phyloP scores from a whole-genome alignment of 2,113 vertebrate species.

The Megaceryle maxima region DNA sequence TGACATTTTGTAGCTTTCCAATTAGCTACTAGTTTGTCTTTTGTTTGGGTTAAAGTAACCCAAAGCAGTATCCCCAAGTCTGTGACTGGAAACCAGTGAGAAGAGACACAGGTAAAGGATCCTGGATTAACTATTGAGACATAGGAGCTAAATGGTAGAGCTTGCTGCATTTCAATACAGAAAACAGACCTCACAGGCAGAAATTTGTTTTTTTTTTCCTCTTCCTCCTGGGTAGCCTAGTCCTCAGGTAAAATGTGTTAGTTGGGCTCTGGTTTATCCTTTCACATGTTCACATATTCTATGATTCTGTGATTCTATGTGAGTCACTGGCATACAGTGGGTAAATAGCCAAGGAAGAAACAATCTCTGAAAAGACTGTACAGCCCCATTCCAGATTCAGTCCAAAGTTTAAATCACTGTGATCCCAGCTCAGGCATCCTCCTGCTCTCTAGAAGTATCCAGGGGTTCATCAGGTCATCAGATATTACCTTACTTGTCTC shows the following conservation, averaged over 20 bases:
- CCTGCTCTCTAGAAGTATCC: not conserved
- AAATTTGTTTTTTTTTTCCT: not conserved
- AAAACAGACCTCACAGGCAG: not conserved
- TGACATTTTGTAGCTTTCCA: not conserved
- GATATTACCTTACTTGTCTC: constrained; percentile 3
- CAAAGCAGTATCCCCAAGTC: not conserved
- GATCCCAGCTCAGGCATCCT: not conserved
- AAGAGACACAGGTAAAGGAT: not conserved
- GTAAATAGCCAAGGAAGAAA: not conserved
- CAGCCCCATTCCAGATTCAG: not conserved
- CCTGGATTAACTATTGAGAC: not conserved
- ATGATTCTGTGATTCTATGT: not conserved
- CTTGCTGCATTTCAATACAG: not conserved
- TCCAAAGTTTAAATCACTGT: not conserved
- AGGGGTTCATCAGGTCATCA: not conserved
- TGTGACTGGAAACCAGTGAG: not conserved
- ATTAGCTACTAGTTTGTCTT: not conserved
- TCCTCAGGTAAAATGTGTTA: not conserved
- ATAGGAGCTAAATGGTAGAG: not conserved
- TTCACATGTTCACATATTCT: not conserved
- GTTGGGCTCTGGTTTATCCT: not conserved
- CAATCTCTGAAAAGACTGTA: not conserved
- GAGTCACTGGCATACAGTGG: not conserved
- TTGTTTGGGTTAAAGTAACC: not conserved
- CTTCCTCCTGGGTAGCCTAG: not conserved